phyloP scores from a whole-genome alignment of 2,888 invertebrate genomes.

The Pogonocherus hispidulus region DNA sequence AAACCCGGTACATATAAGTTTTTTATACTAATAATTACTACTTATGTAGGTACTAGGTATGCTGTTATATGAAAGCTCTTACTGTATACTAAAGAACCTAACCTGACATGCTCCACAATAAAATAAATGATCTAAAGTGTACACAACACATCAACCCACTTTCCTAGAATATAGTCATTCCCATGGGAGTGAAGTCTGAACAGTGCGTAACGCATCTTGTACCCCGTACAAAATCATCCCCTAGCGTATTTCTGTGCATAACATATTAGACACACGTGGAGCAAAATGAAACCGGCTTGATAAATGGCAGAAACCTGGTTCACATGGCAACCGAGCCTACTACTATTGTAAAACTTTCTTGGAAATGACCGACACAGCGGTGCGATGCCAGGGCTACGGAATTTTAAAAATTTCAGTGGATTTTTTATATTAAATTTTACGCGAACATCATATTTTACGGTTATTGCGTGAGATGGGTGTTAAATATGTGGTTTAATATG shows the following conservation, averaged over 20 bases:
- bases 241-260: slow-evolving; percentile 47
- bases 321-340: slow-evolving; percentile 57
- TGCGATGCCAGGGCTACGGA: slow-evolving; percentile 5
- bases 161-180: slow-evolving; percentile 28
- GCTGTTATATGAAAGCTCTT: too few relatives aligned
- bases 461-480: slow-evolving; percentile 8
- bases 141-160: slow-evolving; percentile 18
- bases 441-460: slow-evolving; percentile 4
- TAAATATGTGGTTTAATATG: slow-evolving; percentile 17
- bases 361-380: slow-evolving; percentile 28
- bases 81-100: too few relatives aligned
- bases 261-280: slow-evolving; percentile 61
- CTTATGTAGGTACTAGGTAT: too few relatives aligned
- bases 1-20: too few relatives aligned
- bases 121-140: slow-evolving; percentile 16
- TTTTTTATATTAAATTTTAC: slow-evolving; percentile 32
- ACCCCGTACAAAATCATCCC: slow-evolving; percentile 52
- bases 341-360: slow-evolving; percentile 30
- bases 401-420: slow-evolving; percentile 32
- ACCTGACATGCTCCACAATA: background rate
- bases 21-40: too few relatives aligned
- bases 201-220: slow-evolving; percentile 51
- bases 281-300: slow-evolving; percentile 61
- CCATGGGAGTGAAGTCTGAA: slow-evolving; percentile 34
- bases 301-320: slow-evolving; percentile 61